These are phyloP conservation scores for Drosophila auraria DNA, from an alignment of 1,140 invertebrate genomes.

Conservation along the genomic window DNA sequence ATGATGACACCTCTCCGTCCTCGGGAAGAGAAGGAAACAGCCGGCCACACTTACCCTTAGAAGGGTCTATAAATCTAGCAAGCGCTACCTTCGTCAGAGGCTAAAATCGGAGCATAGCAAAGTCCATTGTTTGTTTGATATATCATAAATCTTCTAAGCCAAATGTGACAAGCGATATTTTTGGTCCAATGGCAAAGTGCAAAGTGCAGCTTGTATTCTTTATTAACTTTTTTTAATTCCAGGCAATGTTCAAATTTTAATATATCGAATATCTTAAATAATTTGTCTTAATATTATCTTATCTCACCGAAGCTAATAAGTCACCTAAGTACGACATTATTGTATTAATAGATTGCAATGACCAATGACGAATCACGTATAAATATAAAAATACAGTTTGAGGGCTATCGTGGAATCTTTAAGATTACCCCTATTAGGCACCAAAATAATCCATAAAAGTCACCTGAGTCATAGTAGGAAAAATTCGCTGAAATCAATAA, in stretches of 20 bases:
- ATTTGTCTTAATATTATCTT: background rate
- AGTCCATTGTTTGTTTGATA: conserved; percentile 20
- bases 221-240: background rate
- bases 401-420: background rate
- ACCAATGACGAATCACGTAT: conserved; percentile 12
- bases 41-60: background rate
- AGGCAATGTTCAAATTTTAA: no score
- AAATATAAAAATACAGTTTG: background rate
- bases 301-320: background rate
- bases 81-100: conserved; percentile 39
- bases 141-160: conserved; percentile 40
- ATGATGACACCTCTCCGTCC: background rate
- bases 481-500: background rate
- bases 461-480: background rate
- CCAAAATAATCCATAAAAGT: background rate
- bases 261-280: background rate
- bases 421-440: background rate
- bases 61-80: conserved; percentile 53
- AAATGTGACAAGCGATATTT: conserved; percentile 49
- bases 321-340: conserved; percentile 1
- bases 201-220: background rate
- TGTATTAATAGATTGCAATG: conserved; percentile 23
- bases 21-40: background rate
- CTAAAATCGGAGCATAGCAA: conserved; percentile 27
- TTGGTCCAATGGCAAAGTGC: background rate